Evolutionary conservation across 2,113 vertebrate species (phyloP), one percentile per base, ranked within the genome.

Genomic region (Apteryx owenii): DNA sequence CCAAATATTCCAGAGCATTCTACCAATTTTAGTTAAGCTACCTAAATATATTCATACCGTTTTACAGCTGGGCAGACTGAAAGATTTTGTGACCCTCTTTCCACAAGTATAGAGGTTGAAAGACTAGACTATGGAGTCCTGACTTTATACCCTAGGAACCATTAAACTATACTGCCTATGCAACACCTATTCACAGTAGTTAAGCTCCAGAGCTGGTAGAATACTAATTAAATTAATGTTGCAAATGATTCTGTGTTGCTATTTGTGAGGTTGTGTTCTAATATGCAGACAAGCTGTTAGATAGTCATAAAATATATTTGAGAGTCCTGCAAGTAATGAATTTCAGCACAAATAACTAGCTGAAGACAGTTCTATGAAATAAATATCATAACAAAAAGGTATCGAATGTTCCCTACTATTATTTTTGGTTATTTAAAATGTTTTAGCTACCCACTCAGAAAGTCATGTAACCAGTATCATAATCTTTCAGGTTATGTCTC

Each of bases 351-450:
- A 96, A 91, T 95, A 95, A 89, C 91, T 93, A 87, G 92, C 75
- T 95, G 70, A 96, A 96, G 62, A 68, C 78, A 60, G 78, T 94
- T 89, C 91, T 95, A 93, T 3, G 5, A 72, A 97, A 97, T 73
- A 89, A 83, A 91, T 97, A 91, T 94, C 73, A 87, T 89, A 96
- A 97, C 90, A 95, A 95, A 96, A 95, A 93, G 53, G 83, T 95
- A 87, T 97, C 93, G 64, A 90, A 95, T 97, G 94, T 93, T 96
- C 78, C 28, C 71, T 95, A 94, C 95, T 95, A 97, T 95, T 95
- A 96, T 97, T 97, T 96, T 97, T 96, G 94, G 94, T 92, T 95
- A 85, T 89, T 95, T 95, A 89, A 96, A 97, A 87, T 85, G 87
- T 94, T 94, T 97, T 89, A 95, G 62, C 94, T 91, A 89, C 95